These are phyloP conservation scores for Zaprionus ornatus DNA, from an alignment of 1,140 invertebrate genomes.

Conservation along the genomic window DNA sequence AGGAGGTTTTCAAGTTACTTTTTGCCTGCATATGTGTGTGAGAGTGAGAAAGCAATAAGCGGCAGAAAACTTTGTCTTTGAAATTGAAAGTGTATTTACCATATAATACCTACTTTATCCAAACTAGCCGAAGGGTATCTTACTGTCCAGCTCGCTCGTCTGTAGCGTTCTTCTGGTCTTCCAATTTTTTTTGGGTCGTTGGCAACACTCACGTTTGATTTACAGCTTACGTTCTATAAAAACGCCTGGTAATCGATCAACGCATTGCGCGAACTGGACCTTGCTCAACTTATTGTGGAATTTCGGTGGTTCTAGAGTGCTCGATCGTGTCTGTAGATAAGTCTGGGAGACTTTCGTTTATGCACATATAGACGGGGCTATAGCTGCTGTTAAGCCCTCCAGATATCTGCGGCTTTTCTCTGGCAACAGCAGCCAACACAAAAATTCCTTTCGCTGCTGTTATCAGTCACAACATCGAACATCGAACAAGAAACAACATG, in stretches of 20 bases:
- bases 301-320: slow-evolving; percentile 18
- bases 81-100: too few species aligned
- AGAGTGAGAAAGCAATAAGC: too few species aligned
- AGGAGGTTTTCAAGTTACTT: too few species aligned
- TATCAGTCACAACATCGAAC: slow-evolving; percentile 36
- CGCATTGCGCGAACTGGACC: slow-evolving; percentile 60
- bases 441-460: slow-evolving; percentile 7
- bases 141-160: too few species aligned
- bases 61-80: too few species aligned
- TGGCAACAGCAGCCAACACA: neutral
- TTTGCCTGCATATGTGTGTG: too few species aligned
- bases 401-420: neutral
- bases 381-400: neutral
- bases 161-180: neutral
- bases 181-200: slow-evolving; percentile 48
- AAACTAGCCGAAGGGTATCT: too few species aligned
- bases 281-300: slow-evolving; percentile 66
- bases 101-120: too few species aligned
- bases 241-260: slow-evolving; percentile 61
- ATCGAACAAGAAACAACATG: slow-evolving; percentile 13
- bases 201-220: slow-evolving; percentile 49
- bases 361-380: neutral
- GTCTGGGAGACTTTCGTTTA: neutral
- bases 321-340: slow-evolving; percentile 8
- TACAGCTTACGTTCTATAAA: slow-evolving; percentile 66